Evolutionary conservation across 2,113 vertebrate species (phyloP), one percentile per base, ranked within the genome.

Genomic region (Lepisosteus osseus): DNA sequence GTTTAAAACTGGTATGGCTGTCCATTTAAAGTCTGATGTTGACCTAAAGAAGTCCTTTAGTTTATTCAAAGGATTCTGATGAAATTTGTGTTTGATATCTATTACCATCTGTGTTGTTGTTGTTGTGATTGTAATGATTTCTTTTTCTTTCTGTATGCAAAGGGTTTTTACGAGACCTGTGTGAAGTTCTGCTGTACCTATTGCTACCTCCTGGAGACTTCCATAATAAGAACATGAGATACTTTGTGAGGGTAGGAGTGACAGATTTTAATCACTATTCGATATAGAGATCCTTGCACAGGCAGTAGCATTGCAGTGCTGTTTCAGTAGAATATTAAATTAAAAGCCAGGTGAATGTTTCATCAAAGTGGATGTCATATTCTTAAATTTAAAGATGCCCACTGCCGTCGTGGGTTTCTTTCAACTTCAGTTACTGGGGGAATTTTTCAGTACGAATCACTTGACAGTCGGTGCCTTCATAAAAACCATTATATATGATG

Each of bases 211-310:
- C 96, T 92, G 97, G 96, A 94, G 97, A 99, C 92, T 99, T 99
- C 94, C 97, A 99, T 93, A 99, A 97, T 91, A 99, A 97, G 92
- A 99, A 96, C 90, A 98, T 99, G 97, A 92, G 97, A 96, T 99
- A 98, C 89, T 98, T 99, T 91, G 91, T 98, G 82, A 93, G 96
- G 95, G 97, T 98, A 86, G 94, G 92, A 77, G 2, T 45, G 17
- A 62, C 55, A 57, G 54, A 55, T 13, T 55, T 3, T 65, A 41
- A 63, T 47, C 7, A 14, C 0, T 54, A 42, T 41, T 65, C 41
- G 57, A 29, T 29, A 29, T 29, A 29, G 29, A 29, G 29, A 29
- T 29, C 29, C 1, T 29, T 29, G 29, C 29, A 29, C 29, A 29
- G 29, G 29, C 29, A 29, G 29, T 29, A 29, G 29, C 29, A 29